Base-by-base conservation (phyloP, 2,113 vertebrate species). In the Mionectes macconnelli region DNA sequence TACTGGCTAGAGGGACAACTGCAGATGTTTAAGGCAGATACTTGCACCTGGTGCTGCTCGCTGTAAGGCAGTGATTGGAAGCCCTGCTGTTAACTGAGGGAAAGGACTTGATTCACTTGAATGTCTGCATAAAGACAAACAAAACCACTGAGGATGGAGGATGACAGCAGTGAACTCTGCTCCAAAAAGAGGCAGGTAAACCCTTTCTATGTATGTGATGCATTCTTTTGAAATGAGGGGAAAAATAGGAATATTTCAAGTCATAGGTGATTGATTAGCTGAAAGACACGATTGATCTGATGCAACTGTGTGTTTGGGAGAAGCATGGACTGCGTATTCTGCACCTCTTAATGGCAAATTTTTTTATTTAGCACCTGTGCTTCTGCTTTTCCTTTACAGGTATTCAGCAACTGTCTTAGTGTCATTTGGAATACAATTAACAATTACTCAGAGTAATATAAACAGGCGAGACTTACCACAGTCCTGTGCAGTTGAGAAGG, bases 141-240 rank as follows among this genome's bases (percentile, higher is more conserved):
- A 90, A 64, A 84, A 66, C 3, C 25, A 49, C 25, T 59, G 87
- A 66, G 66, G 80, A 37, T 25, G 14, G 82, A 85, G 37, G 66
- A 52, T 35, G 31, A 80, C 3, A 77, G 67, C 87, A 81, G 44
- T 53, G 79, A 93, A 31, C 47, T 60, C 66, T 49, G 39, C 79
- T 67, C 49, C 77, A 19, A 39, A 87, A 88, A n/a, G 80, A 95
- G 40, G 33, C 76, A 96, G 96, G 95, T 96, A 96, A 96, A 79
- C 16, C 39, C 20, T 91, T 90, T 90, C 57, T 93, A 4, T 80
- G 27, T 30, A 31, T 40, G 22, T 37, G 22, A 77, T 86, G n/a
- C 40, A 62, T 63, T 94, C 22, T 55, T 73, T 75, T 64, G 85
- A 57, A 85, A 84, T 47, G 55, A 74, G 47, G n/a, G 53, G 20